These are phyloP conservation scores for Rousettus madagascariensis DNA, from an alignment of 2,797 vertebrate genomes.

Conservation along the genomic window DNA sequence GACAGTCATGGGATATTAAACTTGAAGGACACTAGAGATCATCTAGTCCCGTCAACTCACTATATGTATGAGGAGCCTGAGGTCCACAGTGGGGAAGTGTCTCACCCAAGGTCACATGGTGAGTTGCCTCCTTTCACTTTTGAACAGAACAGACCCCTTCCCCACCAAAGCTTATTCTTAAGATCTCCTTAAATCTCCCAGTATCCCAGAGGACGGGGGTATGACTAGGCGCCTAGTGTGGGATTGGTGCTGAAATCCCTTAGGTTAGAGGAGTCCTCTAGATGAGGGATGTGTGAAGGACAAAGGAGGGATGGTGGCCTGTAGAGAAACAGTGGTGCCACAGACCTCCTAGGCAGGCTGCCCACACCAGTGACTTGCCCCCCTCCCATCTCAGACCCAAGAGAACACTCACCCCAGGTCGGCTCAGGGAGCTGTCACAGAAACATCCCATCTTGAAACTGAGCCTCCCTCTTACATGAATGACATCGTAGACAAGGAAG, in stretches of 20 bases:
- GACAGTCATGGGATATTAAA: conserved; percentile 80
- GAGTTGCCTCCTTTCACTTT: conserved; percentile 70
- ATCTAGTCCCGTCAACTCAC: conserved; percentile 78
- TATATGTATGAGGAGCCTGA: conserved; percentile 80
- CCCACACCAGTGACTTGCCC: background rate
- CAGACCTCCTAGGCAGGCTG: background rate
- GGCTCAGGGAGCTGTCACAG: background rate
- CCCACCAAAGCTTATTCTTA: background rate
- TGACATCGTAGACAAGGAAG: background rate
- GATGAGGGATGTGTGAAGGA: background rate
- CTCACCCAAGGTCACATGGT: conserved; percentile 77
- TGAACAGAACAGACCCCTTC: conserved; percentile 15
- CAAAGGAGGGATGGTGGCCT: background rate
- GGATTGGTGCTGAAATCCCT: background rate
- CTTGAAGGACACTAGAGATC: conserved; percentile 80
- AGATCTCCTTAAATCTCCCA: background rate
- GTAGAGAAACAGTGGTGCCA: background rate
- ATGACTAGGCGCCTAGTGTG: background rate
- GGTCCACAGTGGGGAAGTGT: conserved; percentile 78
- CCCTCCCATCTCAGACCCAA: background rate
- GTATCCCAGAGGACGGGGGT: background rate
- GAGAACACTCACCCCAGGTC: background rate
- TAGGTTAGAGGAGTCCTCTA: background rate
- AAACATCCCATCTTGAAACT: background rate
- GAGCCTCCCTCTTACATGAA: background rate